Base-by-base conservation (phyloP, 2,113 vertebrate genomes). In the Mystacornis crossleyi region DNA sequence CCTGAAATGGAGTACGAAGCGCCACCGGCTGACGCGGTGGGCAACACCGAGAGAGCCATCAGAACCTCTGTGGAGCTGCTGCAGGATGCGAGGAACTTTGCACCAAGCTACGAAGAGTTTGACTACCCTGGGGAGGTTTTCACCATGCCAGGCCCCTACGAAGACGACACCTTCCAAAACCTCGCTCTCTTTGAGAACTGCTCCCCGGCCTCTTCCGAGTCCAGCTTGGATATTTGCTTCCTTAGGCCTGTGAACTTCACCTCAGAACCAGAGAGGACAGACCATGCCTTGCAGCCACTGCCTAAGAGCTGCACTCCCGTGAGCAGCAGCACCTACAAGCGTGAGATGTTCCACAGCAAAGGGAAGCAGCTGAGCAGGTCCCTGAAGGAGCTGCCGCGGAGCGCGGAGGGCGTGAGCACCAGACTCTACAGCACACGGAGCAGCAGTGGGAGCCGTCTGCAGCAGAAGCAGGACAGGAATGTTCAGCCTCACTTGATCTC, bases 361-460 rank as follows among this genome's bases (percentile, higher is more conserved):
- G 98, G 99, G 98, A 99, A 99, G 98, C 99, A 99, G 31, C 98
- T 99, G 93, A 99, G 99, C 81, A 99, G 99, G 77, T 98, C 99
- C 61, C 98, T 99, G 97, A 98, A 99, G 97, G 99, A 99, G 96
- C 99, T 98, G 96, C 98, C 98, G 4, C 98, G 99, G 67, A 97
- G 93, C 28, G 53, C 96, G 42, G 98, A 98, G 80, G 98, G 98
- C 7, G 92, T 97, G 84, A 97, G 96, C 84, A 96, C 98, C 65
- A 97, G 98, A 60, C 97, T 98, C 62, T 98, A 98, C 73, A 98
- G 98, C 96, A 98, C 98, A 17, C 95, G 98, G 85, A 98, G 98
- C 97, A 98, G 98, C 97, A 98, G 98, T 16, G 97, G 96, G 45
- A 98, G 98, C 81, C 97, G 98, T 79, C 96, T 98, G 96, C 99